These are phyloP conservation scores for Aphelenchoides fujianensis DNA, from an alignment of 1,140 invertebrate genomes.

Conservation along the genomic window DNA sequence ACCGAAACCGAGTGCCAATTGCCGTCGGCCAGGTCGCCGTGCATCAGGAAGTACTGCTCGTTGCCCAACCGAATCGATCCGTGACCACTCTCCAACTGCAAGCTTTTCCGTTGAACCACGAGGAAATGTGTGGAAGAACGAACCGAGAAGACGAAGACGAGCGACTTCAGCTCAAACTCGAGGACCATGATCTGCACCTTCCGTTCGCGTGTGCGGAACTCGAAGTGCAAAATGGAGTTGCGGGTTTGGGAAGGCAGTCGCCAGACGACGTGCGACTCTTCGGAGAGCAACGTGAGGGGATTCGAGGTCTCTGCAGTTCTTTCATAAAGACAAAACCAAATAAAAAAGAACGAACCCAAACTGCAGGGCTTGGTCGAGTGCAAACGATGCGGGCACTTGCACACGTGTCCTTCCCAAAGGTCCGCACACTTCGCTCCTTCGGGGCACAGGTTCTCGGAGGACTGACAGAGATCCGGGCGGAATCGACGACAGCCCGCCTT, in stretches of 20 bases:
- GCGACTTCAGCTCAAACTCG: slow-evolving; percentile 51
- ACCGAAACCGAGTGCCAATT: no score
- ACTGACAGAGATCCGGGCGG: slow-evolving; percentile 40
- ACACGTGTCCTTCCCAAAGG: slow-evolving; percentile 49
- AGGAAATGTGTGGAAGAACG: slow-evolving; percentile 27
- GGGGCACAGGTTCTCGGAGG: slow-evolving; percentile 36
- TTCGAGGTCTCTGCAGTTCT: slow-evolving; percentile 27
- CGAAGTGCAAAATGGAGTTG: slow-evolving; percentile 50
- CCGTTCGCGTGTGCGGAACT: slow-evolving; percentile 54
- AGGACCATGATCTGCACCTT: slow-evolving; percentile 51
- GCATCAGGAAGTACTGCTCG: slow-evolving; percentile 47
- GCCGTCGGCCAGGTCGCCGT: slow-evolving; percentile 42
- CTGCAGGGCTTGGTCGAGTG: slow-evolving; percentile 39
- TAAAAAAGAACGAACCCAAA: neutral
- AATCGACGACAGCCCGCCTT: slow-evolving; percentile 46
- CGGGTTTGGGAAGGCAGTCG: slow-evolving; percentile 33
- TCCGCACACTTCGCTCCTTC: slow-evolving; percentile 46
- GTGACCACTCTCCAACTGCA: slow-evolving; percentile 55
- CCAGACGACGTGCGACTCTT: slow-evolving; percentile 51
- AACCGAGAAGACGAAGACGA: slow-evolving; percentile 54
- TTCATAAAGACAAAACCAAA: slow-evolving; percentile 14
- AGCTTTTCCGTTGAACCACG: slow-evolving; percentile 27
- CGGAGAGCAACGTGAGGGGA: slow-evolving; percentile 24
- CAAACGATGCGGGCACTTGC: slow-evolving; percentile 42
- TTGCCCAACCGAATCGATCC: slow-evolving; percentile 34